A percentile compares a stretch with the other conserved stretches of the same genome.
Evolutionary conservation across 1,140 invertebrate species (phyloP).

Genomic region (Drosophila carrolli): DNA sequence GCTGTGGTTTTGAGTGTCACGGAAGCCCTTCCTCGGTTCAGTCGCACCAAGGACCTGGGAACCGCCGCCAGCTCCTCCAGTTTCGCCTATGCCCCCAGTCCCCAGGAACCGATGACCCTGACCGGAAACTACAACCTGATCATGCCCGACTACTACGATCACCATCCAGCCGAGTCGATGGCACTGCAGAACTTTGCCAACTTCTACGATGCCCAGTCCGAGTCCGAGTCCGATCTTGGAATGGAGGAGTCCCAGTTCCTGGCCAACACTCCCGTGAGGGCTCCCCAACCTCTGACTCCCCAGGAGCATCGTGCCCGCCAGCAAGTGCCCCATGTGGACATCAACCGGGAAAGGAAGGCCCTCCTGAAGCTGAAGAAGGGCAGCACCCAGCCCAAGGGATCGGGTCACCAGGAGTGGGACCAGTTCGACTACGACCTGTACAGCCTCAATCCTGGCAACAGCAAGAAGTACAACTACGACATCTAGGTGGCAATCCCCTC

Average conservation of each 20-base stretch:
- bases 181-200: conserved; percentile 76
- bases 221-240: conserved; percentile 55
- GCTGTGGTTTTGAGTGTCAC: conserved; percentile 15
- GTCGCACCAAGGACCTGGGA: conserved; percentile 40
- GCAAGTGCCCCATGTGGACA: conserved; percentile 53
- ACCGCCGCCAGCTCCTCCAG: conserved; percentile 38
- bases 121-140: conserved; percentile 73
- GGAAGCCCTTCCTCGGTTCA: conserved; percentile 57
- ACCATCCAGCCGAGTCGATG: conserved; percentile 75
- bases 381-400: conserved; percentile 54
- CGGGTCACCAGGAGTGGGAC: conserved; percentile 68
- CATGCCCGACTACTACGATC: conserved; percentile 78
- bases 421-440: conserved; percentile 80
- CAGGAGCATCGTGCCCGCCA: conserved; percentile 58
- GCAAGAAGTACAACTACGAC: conserved; percentile 70
- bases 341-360: conserved; percentile 49
- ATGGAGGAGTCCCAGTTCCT: conserved; percentile 78
- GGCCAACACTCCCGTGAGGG: conserved; percentile 46
- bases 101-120: conserved; percentile 54
- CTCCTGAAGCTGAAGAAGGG: conserved; percentile 72
- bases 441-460: conserved; percentile 69
- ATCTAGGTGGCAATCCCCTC: conserved; percentile 24
- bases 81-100: conserved; percentile 57
- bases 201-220: conserved; percentile 65
- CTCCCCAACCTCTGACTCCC: conserved; percentile 52